Base-by-base conservation (phyloP, 2,797 vertebrate species). In the Danio jaintianensis region DNA sequence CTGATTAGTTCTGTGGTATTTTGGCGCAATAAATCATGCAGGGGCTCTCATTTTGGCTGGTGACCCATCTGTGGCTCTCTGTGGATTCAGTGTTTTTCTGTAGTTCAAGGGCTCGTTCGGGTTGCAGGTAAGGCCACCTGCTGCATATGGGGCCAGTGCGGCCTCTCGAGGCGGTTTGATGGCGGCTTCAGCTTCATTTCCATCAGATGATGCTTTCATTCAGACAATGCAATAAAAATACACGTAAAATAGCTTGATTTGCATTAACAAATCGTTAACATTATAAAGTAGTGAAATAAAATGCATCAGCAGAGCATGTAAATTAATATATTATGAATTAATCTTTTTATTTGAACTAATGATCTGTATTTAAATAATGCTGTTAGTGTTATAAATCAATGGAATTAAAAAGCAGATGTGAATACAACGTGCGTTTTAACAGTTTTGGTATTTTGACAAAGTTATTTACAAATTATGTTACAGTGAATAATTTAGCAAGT, bases 1-100 rank as follows among this genome's bases (percentile, higher is more conserved):
- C 93, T 96, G 94, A 96, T 96, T 95, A 95, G 93, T 94, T 95
- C 82, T 81, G 92, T 94, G 93, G 93, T 94, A 93, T 94, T 94
- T 95, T 94, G 91, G 91, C 86, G 91, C 93, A 94, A 94, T 96
- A 95, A 95, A 95, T 95, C 94, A 93, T 91, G 91, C 93, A 90
- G 92, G 93, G 93, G 92, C 90, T 53, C 66, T 72, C 79, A 88
- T 90, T 93, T 94, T 96, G 94, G 94, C 93, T 94, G 89, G 78
- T 88, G 91, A 94, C 93, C 87, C 93, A 94, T 89, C 89, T 90
- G 78, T 36, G 89, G 85, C 88, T 90, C 90, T 93, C 91, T 89
- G 91, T 88, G 90, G 91, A 90, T 87, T 93, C 90, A 91, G 90
- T 89, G 48, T 4, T 11, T 90, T 91, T 93, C 92, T 90, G 89